phyloP scores from a whole-genome alignment of 1,140 invertebrate genomes.

The Camponotus pennsylvanicus region DNA sequence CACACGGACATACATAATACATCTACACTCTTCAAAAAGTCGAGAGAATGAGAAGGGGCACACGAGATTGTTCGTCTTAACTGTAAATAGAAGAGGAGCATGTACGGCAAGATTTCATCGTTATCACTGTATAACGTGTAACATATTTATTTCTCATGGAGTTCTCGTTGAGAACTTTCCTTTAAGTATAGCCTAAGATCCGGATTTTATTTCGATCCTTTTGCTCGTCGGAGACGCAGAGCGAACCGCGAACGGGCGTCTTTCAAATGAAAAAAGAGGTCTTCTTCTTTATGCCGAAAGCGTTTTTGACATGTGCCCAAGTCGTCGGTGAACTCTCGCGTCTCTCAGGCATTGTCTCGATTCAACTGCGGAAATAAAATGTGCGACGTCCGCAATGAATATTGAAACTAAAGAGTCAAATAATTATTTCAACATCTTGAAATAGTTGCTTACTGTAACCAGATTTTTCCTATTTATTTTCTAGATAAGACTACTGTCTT shows the following conservation, averaged over 20 bases:
- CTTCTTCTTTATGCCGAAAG: slow-evolving; percentile 7
- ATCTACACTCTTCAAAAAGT: not conserved
- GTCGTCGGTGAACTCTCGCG: slow-evolving; percentile 4
- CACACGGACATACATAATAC: not conserved
- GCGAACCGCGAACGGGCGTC: slow-evolving; percentile 20
- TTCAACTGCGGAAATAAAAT: not conserved
- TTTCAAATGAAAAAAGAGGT: slow-evolving; percentile 1
- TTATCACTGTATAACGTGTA: slow-evolving; percentile 79
- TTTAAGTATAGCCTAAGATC: slow-evolving; percentile 68
- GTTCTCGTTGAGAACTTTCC: slow-evolving; percentile 54
- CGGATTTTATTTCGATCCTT: slow-evolving; percentile 63
- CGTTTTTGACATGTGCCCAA: not conserved
- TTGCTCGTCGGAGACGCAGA: not conserved
- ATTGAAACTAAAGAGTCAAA: not conserved
- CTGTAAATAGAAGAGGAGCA: slow-evolving; percentile 81
- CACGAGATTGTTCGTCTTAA: slow-evolving; percentile 69
- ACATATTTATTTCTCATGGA: slow-evolving; percentile 74
- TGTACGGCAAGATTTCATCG: slow-evolving; percentile 75
- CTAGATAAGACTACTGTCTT: not conserved
- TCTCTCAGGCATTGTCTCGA: slow-evolving; percentile 48
- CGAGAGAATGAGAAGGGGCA: slow-evolving; percentile 25
- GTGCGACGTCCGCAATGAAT: slow-evolving; percentile 11
- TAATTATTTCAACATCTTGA: not conserved
- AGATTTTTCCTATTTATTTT: not conserved
- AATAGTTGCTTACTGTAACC: slow-evolving; percentile 2